Evolutionary conservation across 2,797 vertebrate genomes (phyloP).

Genomic region (Megaceryle alcyon): DNA sequence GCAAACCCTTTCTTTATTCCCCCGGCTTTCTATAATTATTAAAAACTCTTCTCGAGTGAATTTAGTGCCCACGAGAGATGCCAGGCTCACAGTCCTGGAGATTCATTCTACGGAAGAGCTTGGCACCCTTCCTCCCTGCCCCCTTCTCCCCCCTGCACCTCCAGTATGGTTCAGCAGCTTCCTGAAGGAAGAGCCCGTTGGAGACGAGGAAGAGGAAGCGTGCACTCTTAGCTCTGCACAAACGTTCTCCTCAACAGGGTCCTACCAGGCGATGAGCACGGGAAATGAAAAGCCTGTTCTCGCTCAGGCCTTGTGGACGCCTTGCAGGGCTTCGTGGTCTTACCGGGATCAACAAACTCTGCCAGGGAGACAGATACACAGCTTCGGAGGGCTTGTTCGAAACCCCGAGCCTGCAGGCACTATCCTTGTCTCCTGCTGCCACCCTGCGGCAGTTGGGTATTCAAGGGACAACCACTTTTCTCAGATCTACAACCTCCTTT

Average conservation of each 20-base stretch:
- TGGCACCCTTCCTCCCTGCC: not conserved
- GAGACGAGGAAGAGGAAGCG: not conserved
- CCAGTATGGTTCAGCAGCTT: not conserved
- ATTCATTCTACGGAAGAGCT: not conserved
- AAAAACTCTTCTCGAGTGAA: constrained; percentile 22
- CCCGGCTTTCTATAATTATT: not conserved
- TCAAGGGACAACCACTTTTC: not conserved
- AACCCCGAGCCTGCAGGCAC: accelerated
- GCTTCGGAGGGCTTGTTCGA: accelerated
- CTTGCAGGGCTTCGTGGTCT: not conserved
- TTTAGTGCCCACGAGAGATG: constrained; percentile 21
- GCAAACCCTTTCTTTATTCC: constrained; percentile 11
- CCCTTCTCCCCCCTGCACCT: not conserved
- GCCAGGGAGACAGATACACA: accelerated
- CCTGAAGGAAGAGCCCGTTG: not conserved
- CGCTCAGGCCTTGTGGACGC: not conserved
- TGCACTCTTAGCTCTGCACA: not conserved
- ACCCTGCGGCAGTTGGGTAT: not conserved
- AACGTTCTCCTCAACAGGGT: not conserved
- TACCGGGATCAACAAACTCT: not conserved
- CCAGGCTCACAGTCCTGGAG: not conserved
- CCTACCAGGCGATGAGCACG: not conserved
- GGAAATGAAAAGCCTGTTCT: not conserved
- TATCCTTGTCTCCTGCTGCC: constrained; percentile 43
- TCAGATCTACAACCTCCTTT: accelerated